Conservation (phyloP, 2,797 vertebrate genomes). For the Pipistrellus nathusii region DNA sequence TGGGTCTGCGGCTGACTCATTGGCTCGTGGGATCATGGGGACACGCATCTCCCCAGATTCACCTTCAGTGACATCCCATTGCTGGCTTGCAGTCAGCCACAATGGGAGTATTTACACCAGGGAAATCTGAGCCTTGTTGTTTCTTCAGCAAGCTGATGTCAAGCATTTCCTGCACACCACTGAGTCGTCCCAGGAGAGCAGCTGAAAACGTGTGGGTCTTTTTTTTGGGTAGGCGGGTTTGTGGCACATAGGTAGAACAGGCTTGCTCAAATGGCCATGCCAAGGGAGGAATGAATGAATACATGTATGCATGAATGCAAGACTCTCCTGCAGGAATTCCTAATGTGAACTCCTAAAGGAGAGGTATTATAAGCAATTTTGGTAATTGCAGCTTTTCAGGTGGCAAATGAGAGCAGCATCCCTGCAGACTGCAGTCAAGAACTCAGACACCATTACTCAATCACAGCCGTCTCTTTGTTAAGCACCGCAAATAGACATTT, state of each 20-base stretch:
- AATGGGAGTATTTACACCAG: background rate
- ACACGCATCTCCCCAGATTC: background rate
- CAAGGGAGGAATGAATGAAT: slow-evolving; percentile 29
- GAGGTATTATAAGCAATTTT: slow-evolving; percentile 72
- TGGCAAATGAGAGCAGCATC: slow-evolving; percentile 73
- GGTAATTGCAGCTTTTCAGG: slow-evolving; percentile 77
- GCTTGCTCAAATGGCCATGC: background rate
- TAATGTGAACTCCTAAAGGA: slow-evolving; percentile 55
- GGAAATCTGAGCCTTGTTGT: background rate
- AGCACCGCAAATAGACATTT: slow-evolving; percentile 62
- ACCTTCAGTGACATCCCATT: background rate
- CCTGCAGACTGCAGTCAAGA: slow-evolving; percentile 66
- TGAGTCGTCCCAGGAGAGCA: background rate
- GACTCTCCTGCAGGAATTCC: slow-evolving; percentile 53
- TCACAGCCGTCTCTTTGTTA: slow-evolving; percentile 59
- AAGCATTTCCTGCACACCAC: background rate
- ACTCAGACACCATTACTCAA: slow-evolving; percentile 70
- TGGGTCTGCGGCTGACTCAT: background rate
- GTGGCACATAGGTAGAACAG: background rate
- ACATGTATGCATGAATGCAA: background rate
- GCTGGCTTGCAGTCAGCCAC: background rate
- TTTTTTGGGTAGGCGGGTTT: background rate
- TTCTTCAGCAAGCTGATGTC: background rate
- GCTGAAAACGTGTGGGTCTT: background rate
- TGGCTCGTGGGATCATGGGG: background rate